Conservation (phyloP, 2,113 vertebrate species). For the Peromyscus leucopus region DNA sequence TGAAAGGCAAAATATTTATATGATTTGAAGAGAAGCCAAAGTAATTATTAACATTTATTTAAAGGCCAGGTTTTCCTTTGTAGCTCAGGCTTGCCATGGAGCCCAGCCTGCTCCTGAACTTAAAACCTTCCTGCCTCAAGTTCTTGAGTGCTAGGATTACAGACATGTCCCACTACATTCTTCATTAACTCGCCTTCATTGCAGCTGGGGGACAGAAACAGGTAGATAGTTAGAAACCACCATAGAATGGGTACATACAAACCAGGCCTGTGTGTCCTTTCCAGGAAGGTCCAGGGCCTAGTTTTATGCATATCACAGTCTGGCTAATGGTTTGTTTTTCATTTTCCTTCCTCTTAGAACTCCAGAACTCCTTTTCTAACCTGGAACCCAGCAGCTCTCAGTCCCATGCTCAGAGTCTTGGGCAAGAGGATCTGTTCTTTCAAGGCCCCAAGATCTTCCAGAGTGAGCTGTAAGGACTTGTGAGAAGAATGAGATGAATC, state of each 20-base stretch:
- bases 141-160: background rate
- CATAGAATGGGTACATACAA: background rate
- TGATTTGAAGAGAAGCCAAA: background rate
- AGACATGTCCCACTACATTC: background rate
- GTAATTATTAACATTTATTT: background rate
- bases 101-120: background rate
- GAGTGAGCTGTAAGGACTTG: conserved; percentile 60
- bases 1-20: background rate
- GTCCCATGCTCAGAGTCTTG: conserved; percentile 9
- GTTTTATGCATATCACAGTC: background rate
- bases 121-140: background rate
- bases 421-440: conserved; percentile 45
- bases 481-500: conserved; percentile 2
- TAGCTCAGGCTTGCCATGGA: background rate
- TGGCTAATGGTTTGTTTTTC: conserved; percentile 55
- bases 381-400: background rate
- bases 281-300: background rate
- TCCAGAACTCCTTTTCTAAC: conserved; percentile 48
- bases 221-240: background rate
- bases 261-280: background rate
- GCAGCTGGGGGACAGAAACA: background rate
- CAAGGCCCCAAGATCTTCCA: conserved; percentile 48
- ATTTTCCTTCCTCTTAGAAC: conserved; percentile 62
- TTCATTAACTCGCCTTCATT: background rate
- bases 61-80: background rate